A percentile compares a stretch with the other conserved stretches of the same genome.
Conservation (phyloP, 1,140 invertebrate species). For the Neotoxoptera formosana region DNA sequence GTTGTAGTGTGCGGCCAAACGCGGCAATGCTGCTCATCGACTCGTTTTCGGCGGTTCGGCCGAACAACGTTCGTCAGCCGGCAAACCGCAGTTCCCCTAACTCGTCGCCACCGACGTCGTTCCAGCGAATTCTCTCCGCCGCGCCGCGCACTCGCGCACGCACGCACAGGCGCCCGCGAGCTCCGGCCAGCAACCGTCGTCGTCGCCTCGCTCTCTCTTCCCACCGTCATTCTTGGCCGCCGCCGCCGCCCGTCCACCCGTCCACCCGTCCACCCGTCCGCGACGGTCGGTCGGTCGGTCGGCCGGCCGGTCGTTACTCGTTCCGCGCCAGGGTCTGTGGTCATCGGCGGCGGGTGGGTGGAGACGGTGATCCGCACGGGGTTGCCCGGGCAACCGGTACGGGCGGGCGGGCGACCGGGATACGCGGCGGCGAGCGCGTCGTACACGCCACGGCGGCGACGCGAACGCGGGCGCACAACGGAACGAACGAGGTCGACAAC, state of each 20-base stretch:
- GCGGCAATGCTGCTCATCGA: background rate
- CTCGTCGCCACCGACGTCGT: background rate
- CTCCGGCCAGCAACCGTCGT: background rate
- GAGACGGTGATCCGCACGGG: background rate
- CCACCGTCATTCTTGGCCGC: background rate
- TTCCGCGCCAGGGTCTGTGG: too few species aligned
- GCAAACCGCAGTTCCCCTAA: background rate
- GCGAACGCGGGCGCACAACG: slow-evolving; percentile 54
- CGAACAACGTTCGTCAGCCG: slow-evolving; percentile 39
- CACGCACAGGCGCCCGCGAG: background rate
- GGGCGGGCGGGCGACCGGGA: background rate
- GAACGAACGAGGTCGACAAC: slow-evolving; percentile 57
- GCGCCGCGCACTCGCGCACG: background rate
- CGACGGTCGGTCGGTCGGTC: too few species aligned
- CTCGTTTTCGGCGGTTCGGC: background rate
- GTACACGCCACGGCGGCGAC: slow-evolving; percentile 30
- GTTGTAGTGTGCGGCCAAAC: too few species aligned
- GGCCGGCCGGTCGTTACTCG: background rate
- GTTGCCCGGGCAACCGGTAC: slow-evolving; percentile 17
- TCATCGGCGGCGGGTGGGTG: background rate
- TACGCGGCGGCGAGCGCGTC: background rate
- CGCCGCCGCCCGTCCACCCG: too few species aligned
- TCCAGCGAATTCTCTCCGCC: slow-evolving; percentile 15
- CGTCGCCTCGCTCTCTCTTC: background rate
- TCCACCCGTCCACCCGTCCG: too few species aligned